A percentile compares a stretch with the other conserved stretches of the same genome.
Evolutionary conservation across 1,140 invertebrate species (phyloP).

Genomic region (Listronotus bonariensis): DNA sequence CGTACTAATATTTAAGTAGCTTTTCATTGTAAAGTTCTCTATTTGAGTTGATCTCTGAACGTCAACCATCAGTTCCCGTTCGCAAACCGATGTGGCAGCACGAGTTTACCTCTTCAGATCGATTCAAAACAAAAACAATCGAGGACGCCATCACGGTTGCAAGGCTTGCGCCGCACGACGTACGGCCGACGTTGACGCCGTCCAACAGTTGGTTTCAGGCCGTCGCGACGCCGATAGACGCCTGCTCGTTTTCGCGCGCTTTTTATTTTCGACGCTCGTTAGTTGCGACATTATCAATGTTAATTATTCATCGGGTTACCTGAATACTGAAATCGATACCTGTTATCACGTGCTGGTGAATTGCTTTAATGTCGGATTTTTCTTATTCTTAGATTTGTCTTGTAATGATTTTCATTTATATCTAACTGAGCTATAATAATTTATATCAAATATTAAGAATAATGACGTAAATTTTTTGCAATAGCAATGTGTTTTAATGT

Average conservation of each 20-base stretch:
- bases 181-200: background rate
- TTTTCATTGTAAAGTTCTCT: too few species aligned
- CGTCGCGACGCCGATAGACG: constrained; percentile 1
- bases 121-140: constrained; percentile 10
- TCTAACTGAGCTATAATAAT: background rate
- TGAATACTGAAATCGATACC: constrained; percentile 1
- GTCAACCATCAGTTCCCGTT: background rate
- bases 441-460: background rate
- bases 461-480: too few species aligned
- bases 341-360: constrained; percentile 1
- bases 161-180: background rate
- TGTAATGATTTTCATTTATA: background rate
- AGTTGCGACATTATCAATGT: background rate
- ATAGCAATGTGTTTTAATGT: too few species aligned
- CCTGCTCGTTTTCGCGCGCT: constrained; percentile 2
- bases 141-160: constrained; percentile 9
- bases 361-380: background rate
- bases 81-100: background rate
- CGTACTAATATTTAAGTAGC: too few species aligned
- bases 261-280: background rate
- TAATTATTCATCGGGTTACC: constrained; percentile 13
- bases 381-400: background rate
- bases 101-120: constrained; percentile 5
- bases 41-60: too few species aligned
- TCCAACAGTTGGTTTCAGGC: constrained; percentile 16